Percentiles rank a stretch among this genome's conserved stretches.
phyloP scores from a whole-genome alignment of 1,140 invertebrate species.

The Heliothis subflexa region DNA sequence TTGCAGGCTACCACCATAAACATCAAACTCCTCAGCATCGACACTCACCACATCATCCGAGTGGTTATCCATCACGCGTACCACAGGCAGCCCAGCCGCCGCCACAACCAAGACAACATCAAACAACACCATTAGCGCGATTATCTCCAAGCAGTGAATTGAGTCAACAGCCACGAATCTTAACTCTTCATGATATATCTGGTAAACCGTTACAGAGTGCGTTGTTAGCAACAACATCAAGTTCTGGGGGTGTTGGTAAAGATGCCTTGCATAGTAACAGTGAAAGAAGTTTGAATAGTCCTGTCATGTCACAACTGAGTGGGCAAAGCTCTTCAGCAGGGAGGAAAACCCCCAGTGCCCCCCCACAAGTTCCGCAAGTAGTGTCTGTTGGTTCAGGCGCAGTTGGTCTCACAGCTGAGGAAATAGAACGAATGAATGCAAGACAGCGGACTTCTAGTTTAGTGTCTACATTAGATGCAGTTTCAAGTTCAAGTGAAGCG shows the following conservation, averaged over 20 bases:
- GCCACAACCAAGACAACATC: conserved; percentile 89
- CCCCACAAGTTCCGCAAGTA: conserved; percentile 87
- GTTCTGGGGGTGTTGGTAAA: conserved; percentile 93
- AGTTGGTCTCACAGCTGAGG: conserved; percentile 96
- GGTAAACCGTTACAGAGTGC: conserved; percentile 96
- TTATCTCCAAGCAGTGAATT: conserved; percentile 96
- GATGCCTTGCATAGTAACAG: conserved; percentile 95
- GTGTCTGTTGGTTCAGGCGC: conserved; percentile 88
- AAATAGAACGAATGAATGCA: conserved; percentile 96
- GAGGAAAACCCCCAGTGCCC: conserved; percentile 88
- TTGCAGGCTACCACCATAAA: conserved; percentile 92
- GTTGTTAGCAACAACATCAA: conserved; percentile 94
- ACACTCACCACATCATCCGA: conserved; percentile 90
- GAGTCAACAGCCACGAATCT: conserved; percentile 95
- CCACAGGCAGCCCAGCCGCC: conserved; percentile 89
- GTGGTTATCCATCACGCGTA: conserved; percentile 89
- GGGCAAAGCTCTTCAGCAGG: conserved; percentile 93
- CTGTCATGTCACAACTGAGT: conserved; percentile 95
- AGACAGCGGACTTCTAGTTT: conserved; percentile 94
- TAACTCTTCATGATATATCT: conserved; percentile 97
- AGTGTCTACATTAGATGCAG: conserved; percentile 96
- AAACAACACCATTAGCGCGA: conserved; percentile 95
- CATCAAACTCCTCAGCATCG: conserved; percentile 91
- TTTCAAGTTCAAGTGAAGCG: conserved; percentile 96
- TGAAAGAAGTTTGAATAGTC: conserved; percentile 95